These are phyloP conservation scores for Carcinoscorpius rotundicauda DNA, from an alignment of 1,140 invertebrate genomes.

Conservation along the genomic window DNA sequence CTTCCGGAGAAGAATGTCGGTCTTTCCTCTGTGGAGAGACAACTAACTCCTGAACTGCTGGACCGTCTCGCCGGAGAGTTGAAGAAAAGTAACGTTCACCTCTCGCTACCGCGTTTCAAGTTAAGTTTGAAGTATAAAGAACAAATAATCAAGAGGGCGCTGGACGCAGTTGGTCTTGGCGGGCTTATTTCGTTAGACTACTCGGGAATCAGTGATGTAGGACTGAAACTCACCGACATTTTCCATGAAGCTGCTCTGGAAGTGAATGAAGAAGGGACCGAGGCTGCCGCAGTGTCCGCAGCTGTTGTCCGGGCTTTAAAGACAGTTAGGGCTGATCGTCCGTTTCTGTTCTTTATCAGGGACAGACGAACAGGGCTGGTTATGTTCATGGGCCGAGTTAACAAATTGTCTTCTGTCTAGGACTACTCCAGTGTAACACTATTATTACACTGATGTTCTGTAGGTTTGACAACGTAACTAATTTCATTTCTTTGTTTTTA, in stretches of 20 bases:
- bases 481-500: too few species aligned
- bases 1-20: not conserved
- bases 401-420: too few species aligned
- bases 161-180: conserved; percentile 38
- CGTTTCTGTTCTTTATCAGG: conserved; percentile 63
- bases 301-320: conserved; percentile 25
- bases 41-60: not conserved
- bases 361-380: conserved; percentile 35
- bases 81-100: too few species aligned
- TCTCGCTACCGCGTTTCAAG: too few species aligned
- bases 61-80: not conserved
- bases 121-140: not conserved
- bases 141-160: not conserved
- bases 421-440: too few species aligned
- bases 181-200: conserved; percentile 49
- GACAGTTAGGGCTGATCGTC: conserved; percentile 39
- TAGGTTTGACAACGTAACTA: too few species aligned
- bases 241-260: conserved; percentile 18
- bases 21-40: not conserved
- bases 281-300: conserved; percentile 31
- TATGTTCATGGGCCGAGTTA: conserved; percentile 28
- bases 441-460: too few species aligned
- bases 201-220: conserved; percentile 32
- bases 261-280: conserved; percentile 35
- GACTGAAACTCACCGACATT: conserved; percentile 9